phyloP scores from a whole-genome alignment of 2,113 vertebrate genomes.

The Cheilinus undulatus region DNA sequence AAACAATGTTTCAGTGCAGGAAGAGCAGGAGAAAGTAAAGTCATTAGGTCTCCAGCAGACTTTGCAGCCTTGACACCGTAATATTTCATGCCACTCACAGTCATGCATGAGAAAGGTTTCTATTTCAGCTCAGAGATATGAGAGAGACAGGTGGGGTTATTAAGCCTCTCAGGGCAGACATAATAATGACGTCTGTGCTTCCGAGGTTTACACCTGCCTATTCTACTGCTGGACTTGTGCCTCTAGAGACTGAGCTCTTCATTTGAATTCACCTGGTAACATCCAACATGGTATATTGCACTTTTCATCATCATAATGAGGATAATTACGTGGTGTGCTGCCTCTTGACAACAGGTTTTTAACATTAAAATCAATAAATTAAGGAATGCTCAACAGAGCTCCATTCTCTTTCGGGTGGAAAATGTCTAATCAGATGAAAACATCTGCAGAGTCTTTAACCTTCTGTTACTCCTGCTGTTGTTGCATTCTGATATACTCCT shows the following conservation, averaged over 20 bases:
- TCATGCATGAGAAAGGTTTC: constrained; percentile 28
- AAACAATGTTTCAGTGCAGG: not conserved
- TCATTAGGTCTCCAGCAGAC: not conserved
- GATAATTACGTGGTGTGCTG: not conserved
- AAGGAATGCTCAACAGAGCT: not conserved
- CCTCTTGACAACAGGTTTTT: not conserved
- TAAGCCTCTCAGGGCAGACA: constrained; percentile 30
- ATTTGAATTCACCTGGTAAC: not conserved
- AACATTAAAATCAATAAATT: not conserved
- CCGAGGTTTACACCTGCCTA: not conserved
- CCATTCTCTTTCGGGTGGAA: not conserved
- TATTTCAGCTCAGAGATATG: constrained; percentile 39
- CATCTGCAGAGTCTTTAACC: not conserved
- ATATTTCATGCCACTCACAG: constrained; percentile 49
- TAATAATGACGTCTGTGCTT: constrained; percentile 41
- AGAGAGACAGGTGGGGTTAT: constrained; percentile 43
- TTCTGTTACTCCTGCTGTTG: not conserved
- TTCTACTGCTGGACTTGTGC: not conserved
- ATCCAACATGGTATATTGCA: not conserved
- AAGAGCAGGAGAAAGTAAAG: constrained; percentile 10
- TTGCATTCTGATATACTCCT: too few species aligned
- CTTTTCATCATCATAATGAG: not conserved
- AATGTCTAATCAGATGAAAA: not conserved
- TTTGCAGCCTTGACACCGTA: constrained; percentile 16
- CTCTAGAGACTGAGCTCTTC: not conserved